Conservation (phyloP, 2,888 invertebrate species). For the Chamaedrilus cognettii region DNA sequence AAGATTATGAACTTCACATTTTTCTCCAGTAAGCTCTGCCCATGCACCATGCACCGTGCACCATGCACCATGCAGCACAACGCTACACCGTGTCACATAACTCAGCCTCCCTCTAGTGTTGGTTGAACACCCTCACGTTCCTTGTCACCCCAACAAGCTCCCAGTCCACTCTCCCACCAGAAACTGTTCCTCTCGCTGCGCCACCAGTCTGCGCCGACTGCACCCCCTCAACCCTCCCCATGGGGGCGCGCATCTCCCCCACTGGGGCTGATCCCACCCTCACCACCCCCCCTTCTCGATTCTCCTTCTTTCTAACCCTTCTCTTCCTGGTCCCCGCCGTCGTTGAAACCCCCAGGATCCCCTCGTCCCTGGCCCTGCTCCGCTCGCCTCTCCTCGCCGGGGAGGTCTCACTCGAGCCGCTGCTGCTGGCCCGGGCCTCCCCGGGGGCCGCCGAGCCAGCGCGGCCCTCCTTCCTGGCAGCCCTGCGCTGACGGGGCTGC, state of each 20-base stretch:
- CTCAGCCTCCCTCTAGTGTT: background rate
- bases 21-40: too few relatives aligned
- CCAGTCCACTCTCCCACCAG: too few relatives aligned
- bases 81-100: too few relatives aligned
- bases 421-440: background rate
- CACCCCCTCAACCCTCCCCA: background rate
- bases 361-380: background rate
- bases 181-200: background rate
- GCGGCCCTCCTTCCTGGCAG: background rate
- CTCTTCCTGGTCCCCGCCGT: background rate
- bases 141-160: background rate
- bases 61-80: too few relatives aligned
- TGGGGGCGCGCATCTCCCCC: background rate
- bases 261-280: too few relatives aligned
- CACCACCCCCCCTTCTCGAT: background rate
- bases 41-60: too few relatives aligned
- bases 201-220: background rate
- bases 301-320: background rate
- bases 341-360: too few relatives aligned
- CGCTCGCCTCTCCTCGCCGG: background rate
- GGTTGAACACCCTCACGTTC: background rate
- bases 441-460: background rate
- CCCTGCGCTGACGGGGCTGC: background rate
- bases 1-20: too few relatives aligned
- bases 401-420: slow-evolving; percentile 7